phyloP scores from a whole-genome alignment of 35 echinoderm and acorn worm genomes.

The Hemicentrotus pulcherrimus region DNA sequence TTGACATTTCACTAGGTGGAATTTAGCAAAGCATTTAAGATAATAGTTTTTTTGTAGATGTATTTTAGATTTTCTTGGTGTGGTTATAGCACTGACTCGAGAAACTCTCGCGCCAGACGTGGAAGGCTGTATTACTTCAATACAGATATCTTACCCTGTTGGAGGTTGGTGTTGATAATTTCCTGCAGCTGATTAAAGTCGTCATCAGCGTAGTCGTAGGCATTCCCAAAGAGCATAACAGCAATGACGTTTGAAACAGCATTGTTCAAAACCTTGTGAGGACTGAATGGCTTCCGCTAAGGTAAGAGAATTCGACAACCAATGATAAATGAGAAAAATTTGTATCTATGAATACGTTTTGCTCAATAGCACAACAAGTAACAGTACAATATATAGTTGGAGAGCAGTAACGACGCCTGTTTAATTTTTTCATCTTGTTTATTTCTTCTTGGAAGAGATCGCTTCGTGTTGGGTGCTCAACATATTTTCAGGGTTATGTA shows the following conservation, averaged over 20 bases:
- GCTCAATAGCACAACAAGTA: neutral
- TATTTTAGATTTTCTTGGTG: too few relatives aligned
- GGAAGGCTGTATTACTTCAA: too few relatives aligned
- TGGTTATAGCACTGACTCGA: too few relatives aligned
- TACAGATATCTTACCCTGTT: neutral
- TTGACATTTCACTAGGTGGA: too few relatives aligned
- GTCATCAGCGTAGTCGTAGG: constrained; percentile 68
- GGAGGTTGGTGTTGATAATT: constrained; percentile 27
- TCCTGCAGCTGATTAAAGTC: constrained; percentile 38
- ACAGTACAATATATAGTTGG: neutral
- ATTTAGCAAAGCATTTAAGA: too few relatives aligned
- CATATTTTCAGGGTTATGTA: too few relatives aligned
- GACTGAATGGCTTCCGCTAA: constrained; percentile 61
- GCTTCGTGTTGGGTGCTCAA: too few relatives aligned
- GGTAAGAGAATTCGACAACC: neutral
- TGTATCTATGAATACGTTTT: neutral
- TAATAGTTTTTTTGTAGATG: too few relatives aligned
- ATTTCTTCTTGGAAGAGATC: too few relatives aligned
- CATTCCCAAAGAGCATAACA: constrained; percentile 68
- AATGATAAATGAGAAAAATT: neutral
- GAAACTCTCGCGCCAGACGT: too few relatives aligned
- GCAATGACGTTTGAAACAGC: constrained; percentile 82
- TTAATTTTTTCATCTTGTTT: too few relatives aligned
- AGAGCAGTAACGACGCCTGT: too few relatives aligned
- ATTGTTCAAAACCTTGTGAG: constrained; percentile 56